Conservation (phyloP, 2,797 vertebrate species). For the Gobio occitaniae region DNA sequence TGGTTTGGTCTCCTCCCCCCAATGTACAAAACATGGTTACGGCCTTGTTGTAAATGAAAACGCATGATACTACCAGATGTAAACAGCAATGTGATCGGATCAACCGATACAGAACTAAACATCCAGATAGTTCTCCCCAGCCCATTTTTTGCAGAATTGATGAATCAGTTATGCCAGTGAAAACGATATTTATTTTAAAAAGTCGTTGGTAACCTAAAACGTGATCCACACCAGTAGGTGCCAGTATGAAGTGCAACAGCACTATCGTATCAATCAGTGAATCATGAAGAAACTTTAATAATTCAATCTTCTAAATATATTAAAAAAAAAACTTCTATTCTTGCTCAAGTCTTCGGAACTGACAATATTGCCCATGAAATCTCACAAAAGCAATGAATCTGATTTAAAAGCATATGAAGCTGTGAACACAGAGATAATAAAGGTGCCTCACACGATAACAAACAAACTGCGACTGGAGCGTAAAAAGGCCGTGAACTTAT, state of each 20-base stretch:
- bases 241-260: not conserved
- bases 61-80: not conserved
- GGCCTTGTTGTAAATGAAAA: not conserved
- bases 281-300: not conserved
- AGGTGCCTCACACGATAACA: not conserved
- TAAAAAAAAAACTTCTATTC: not conserved
- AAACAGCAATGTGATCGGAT: not conserved
- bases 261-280: not conserved
- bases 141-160: not conserved
- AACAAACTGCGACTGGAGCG: not conserved
- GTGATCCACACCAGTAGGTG: not conserved
- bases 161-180: not conserved
- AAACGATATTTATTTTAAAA: not conserved
- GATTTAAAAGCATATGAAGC: not conserved
- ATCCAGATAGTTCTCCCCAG: not conserved
- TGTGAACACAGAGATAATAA: conserved; percentile 4
- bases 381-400: conserved; percentile 9
- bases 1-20: not conserved
- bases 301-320: not conserved
- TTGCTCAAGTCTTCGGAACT: not conserved
- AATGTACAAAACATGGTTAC: not conserved
- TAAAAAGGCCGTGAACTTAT: not conserved
- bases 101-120: not conserved
- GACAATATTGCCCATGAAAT: not conserved
- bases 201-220: not conserved